Evolutionary conservation across 2,888 invertebrate genomes (phyloP).

Genomic region (Eilema depressum): DNA sequence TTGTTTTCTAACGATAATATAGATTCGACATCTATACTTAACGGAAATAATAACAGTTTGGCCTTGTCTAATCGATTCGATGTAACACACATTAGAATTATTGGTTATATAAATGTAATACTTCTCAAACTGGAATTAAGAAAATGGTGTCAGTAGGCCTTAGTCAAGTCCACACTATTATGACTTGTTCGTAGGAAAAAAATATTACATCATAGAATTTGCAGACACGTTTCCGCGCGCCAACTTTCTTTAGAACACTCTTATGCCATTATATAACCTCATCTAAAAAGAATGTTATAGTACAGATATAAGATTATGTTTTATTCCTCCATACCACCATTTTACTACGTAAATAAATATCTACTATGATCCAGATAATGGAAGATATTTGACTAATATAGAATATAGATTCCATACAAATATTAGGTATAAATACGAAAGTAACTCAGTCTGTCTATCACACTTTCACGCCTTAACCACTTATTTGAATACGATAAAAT

Average conservation of each 20-base stretch:
- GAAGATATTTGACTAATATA: not conserved
- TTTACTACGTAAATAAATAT: not conserved
- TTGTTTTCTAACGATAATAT: not conserved
- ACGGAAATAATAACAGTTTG: not conserved
- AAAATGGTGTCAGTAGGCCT: conserved; percentile 11
- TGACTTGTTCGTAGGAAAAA: not conserved
- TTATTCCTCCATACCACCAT: not conserved
- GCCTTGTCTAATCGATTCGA: not conserved
- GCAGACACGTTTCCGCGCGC: not conserved
- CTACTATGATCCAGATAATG: not conserved
- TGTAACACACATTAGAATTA: not conserved
- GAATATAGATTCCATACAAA: no score
- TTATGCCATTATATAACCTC: conserved; percentile 13
- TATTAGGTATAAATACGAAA: no score
- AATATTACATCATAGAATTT: conserved; percentile 8
- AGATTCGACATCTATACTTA: not conserved
- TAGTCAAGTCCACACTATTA: conserved; percentile 14
- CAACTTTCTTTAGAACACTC: conserved; percentile 17
- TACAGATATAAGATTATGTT: not conserved
- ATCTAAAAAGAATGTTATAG: conserved; percentile 10
- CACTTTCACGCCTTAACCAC: no score
- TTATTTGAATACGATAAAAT: no score
- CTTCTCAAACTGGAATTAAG: conserved; percentile 6
- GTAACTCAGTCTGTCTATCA: no score
- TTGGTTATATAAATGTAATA: conserved; percentile 9